These are phyloP conservation scores for Phyllotis vaccarum DNA, from an alignment of 2,797 vertebrate species.

Conservation along the genomic window DNA sequence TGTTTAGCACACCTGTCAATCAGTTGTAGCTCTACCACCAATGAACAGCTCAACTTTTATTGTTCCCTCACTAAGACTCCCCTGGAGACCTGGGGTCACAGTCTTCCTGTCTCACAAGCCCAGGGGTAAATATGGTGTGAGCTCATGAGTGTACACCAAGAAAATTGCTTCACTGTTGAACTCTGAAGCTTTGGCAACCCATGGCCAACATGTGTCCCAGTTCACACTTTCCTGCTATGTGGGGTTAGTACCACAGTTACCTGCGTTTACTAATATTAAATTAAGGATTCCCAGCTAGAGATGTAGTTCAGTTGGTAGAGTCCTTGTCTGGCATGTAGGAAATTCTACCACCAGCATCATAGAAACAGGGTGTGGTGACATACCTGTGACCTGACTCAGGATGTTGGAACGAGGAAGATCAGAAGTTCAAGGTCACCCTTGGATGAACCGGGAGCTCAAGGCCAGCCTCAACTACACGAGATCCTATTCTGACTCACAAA, in stretches of 20 bases:
- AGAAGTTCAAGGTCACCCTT: neutral
- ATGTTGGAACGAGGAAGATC: neutral
- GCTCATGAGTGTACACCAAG: neutral
- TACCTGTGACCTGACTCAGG: neutral
- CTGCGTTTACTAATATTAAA: neutral
- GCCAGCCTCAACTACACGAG: neutral
- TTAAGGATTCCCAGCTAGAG: neutral
- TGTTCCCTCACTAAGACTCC: neutral
- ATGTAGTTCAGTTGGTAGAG: neutral
- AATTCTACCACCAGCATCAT: neutral
- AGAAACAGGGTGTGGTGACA: no score
- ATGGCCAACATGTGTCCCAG: accelerated
- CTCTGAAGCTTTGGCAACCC: accelerated
- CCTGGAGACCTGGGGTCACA: neutral
- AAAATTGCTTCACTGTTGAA: no score
- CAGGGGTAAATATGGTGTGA: neutral
- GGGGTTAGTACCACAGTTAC: neutral
- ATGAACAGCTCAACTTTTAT: neutral
- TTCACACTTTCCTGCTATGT: accelerated
- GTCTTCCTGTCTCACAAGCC: neutral
- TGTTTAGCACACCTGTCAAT: neutral
- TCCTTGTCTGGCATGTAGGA: neutral
- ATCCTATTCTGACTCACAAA: neutral
- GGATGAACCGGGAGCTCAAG: neutral
- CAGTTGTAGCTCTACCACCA: neutral